Evolutionary conservation across 2,888 invertebrate species (phyloP).

Genomic region (Acanthosepion esculentum): DNA sequence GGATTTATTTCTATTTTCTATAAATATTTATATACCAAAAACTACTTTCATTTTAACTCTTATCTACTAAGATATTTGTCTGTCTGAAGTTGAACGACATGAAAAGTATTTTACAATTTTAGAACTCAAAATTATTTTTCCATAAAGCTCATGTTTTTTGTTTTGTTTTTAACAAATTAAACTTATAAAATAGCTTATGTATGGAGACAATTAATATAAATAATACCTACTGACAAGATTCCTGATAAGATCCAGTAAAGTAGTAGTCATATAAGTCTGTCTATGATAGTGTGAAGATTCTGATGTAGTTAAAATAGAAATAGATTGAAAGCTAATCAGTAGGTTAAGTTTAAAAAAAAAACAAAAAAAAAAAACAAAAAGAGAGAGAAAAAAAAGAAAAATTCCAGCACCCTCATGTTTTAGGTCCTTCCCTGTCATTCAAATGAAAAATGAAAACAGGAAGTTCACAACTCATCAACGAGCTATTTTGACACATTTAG

Average conservation of each 20-base stretch:
- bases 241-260: background rate
- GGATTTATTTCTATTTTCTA: background rate
- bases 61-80: background rate
- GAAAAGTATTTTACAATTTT: background rate
- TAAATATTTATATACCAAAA: background rate
- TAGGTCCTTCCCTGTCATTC: background rate
- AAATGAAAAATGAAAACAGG: conserved; percentile 12
- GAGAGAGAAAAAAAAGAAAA: background rate
- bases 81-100: background rate
- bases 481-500: conserved; percentile 1
- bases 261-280: conserved; percentile 8
- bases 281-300: conserved; percentile 14
- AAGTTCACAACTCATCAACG: background rate
- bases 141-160: background rate
- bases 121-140: background rate
- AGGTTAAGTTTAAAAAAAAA: background rate
- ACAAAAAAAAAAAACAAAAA: background rate
- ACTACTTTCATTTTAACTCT: background rate
- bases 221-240: background rate
- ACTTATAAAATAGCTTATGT: background rate
- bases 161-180: background rate
- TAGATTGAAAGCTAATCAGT: conserved; percentile 33
- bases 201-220: background rate
- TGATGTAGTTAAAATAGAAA: conserved; percentile 18
- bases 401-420: background rate